Base-by-base conservation (phyloP, 2,888 invertebrate genomes). In the Drosophila prolongata region DNA sequence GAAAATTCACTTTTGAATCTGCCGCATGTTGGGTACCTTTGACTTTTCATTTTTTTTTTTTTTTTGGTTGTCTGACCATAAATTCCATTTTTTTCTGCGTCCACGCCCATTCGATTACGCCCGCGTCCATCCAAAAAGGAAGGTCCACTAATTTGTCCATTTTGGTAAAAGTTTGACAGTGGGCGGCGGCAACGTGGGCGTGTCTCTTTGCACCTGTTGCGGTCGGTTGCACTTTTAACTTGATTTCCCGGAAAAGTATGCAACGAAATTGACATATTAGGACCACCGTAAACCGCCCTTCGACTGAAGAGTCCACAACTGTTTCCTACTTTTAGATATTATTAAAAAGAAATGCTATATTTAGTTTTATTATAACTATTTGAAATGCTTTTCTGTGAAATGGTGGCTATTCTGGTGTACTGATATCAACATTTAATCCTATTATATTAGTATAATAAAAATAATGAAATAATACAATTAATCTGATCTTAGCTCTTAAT, bases 91-190 rank as follows among this genome's bases (percentile, higher is more conserved):
- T 16, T 13, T 40, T 10, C 6, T 34, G 34, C 16, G 9, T 35
- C 24, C 43, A 43, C 62, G 49, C 62, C 61, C 59, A 8, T 42
- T 62, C 40, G 59, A 47, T 47, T 46, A 59, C 47, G 61, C 60
- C 49, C 62, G 38, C 57, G 34, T 47, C 24, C 44, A 11, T 1
- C 24, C 11, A n/a, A n/a, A n/a, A 40, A 14, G 59, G 52, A 46
- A 69, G 60, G 55, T 65, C 78, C 81, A 80, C 87, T 81, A 87
- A 87, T 84, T 81, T 81, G 84, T 71, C 69, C 80, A 84, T 87
- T 84, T 80, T 64, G 76, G 67, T 56, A 68, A 65, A 66, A 47
- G 55, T 62, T 55, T 66, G 42, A 40, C 56, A 10, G 1, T 49
- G 49, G 49, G 49, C 49, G 34, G 6, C 16, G 30, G 5, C 6